These are phyloP conservation scores for Asobara japonica DNA, from an alignment of 1,140 invertebrate genomes.

Conservation along the genomic window DNA sequence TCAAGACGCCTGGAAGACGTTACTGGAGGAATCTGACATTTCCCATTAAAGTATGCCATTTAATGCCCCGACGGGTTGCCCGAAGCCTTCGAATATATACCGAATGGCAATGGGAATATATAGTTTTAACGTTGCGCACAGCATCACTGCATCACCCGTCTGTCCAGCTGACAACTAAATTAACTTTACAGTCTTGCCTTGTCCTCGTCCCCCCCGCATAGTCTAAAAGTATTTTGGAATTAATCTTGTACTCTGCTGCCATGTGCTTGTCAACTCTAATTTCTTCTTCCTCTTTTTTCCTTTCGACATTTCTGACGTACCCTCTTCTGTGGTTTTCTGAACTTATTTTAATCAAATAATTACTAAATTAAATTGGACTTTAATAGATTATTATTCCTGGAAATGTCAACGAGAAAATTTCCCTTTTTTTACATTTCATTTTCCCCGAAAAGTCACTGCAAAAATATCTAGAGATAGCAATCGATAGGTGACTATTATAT, in stretches of 20 bases:
- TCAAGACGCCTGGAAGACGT: conserved; percentile 10
- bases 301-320: not conserved
- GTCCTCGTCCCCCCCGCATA: conserved; percentile 37
- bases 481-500: no score
- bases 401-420: no score
- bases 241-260: conserved; percentile 44
- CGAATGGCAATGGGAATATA: conserved; percentile 23
- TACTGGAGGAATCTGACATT: conserved; percentile 42
- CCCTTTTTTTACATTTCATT: no score
- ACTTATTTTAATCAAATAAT: not conserved
- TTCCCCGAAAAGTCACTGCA: no score
- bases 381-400: no score
- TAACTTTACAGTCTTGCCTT: conserved; percentile 49
- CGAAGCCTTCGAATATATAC: conserved; percentile 22
- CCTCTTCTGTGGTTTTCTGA: not conserved
- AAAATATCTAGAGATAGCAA: no score
- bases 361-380: not conserved
- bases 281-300: not conserved
- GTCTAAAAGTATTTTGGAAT: conserved; percentile 53
- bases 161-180: conserved; percentile 53
- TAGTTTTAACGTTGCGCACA: conserved; percentile 18
- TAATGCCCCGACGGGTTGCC: conserved; percentile 36
- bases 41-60: conserved; percentile 44
- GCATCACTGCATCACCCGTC: conserved; percentile 33
- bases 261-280: conserved; percentile 17